These are phyloP conservation scores for Mastacembelus armatus DNA, from an alignment of 2,797 vertebrate species.

Conservation along the genomic window DNA sequence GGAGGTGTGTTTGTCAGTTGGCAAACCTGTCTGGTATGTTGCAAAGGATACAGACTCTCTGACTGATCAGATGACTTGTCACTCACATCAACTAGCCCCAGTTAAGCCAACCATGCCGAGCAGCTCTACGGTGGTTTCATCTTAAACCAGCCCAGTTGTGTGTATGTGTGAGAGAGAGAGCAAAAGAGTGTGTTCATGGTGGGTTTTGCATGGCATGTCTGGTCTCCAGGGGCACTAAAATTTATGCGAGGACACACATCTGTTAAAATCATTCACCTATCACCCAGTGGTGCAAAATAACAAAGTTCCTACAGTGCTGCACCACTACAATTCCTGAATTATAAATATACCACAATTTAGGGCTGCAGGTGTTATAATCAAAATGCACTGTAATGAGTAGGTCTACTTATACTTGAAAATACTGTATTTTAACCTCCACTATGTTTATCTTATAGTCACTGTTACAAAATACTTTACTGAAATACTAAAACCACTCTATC, in stretches of 20 bases:
- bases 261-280: background rate
- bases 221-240: no score
- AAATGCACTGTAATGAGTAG: no score
- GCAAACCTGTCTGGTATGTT: constrained; percentile 7
- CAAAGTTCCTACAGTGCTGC: background rate
- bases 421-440: no score
- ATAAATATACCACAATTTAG: no score
- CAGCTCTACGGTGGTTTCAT: background rate
- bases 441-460: no score
- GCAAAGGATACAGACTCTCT: background rate
- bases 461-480: no score
- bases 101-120: background rate
- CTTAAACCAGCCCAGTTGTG: background rate
- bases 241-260: background rate
- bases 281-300: background rate
- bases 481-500: no score
- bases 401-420: no score
- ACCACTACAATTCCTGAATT: background rate
- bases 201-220: background rate
- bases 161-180: constrained; percentile 1
- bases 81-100: background rate
- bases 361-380: no score
- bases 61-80: constrained; percentile 32
- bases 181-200: background rate
- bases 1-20: constrained; percentile 22